Evolutionary conservation across 2,888 invertebrate genomes (phyloP).

Genomic region (Cyrtodaria siliqua): DNA sequence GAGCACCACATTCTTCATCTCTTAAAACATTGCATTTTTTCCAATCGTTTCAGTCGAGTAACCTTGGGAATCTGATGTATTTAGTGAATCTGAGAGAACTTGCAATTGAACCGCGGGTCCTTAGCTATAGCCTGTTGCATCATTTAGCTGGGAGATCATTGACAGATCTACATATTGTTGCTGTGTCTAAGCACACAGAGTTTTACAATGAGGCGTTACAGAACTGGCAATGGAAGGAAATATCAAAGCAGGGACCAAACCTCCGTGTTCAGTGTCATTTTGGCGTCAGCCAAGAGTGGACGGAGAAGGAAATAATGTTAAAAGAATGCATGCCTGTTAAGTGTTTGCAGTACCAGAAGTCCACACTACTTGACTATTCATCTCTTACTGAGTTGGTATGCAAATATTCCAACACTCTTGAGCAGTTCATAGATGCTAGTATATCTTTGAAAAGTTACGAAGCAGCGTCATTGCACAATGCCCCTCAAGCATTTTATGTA

Average conservation of each 20-base stretch:
- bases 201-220: constrained; percentile 64
- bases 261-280: constrained; percentile 63
- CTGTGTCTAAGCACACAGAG: constrained; percentile 53
- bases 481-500: constrained; percentile 9
- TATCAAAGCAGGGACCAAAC: constrained; percentile 50
- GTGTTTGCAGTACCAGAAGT: constrained; percentile 56
- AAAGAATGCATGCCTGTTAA: constrained; percentile 64
- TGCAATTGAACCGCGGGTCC: constrained; percentile 59
- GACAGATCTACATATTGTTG: constrained; percentile 59
- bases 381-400: constrained; percentile 34
- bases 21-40: constrained; percentile 58
- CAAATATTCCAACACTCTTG: constrained; percentile 54
- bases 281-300: constrained; percentile 61
- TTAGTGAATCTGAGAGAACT: constrained; percentile 65
- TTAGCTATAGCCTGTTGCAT: constrained; percentile 63
- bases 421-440: constrained; percentile 63
- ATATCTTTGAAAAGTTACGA: constrained; percentile 38
- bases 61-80: constrained; percentile 67
- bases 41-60: constrained; percentile 63
- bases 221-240: constrained; percentile 65
- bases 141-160: constrained; percentile 63
- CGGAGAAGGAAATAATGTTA: constrained; percentile 63
- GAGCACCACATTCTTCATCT: constrained; percentile 46
- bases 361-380: constrained; percentile 49
- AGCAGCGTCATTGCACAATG: constrained; percentile 14